Conservation (phyloP, 2,888 invertebrate species). For the Nipponacmea schrenckii region DNA sequence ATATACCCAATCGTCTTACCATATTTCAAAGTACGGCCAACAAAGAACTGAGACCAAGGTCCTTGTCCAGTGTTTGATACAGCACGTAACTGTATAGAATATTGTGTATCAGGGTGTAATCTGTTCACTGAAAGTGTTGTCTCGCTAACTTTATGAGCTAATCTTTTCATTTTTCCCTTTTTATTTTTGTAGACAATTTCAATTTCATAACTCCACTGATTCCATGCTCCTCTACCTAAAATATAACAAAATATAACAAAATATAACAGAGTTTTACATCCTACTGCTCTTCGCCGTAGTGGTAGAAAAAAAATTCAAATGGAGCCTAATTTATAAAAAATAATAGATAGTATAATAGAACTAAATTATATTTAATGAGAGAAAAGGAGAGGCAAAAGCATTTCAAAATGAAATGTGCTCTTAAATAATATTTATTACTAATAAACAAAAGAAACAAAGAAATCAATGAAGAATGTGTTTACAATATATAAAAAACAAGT, state of each 20-base stretch:
- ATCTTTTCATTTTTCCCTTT: slow-evolving; percentile 25
- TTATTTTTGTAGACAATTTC: slow-evolving; percentile 66
- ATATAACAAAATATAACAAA: slow-evolving; percentile 19
- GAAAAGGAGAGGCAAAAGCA: too few species aligned
- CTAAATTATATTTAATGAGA: too few species aligned
- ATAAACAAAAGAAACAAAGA: too few species aligned
- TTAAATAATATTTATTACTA: too few species aligned
- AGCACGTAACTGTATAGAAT: slow-evolving; percentile 83
- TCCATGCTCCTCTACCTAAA: slow-evolving; percentile 75
- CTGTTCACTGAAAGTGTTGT: slow-evolving; percentile 39
- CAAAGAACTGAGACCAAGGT: slow-evolving; percentile 81
- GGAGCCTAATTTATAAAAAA: neutral
- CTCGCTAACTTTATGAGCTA: slow-evolving; percentile 29
- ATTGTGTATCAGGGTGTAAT: slow-evolving; percentile 78
- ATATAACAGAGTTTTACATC: neutral
- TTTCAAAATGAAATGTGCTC: too few species aligned
- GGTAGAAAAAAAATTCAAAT: neutral
- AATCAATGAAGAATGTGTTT: too few species aligned
- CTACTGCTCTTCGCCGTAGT: too few species aligned
- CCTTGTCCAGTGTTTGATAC: slow-evolving; percentile 80
- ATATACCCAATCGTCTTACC: slow-evolving; percentile 35
- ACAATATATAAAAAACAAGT: too few species aligned
- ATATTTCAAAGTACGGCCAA: slow-evolving; percentile 73
- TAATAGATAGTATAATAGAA: too few species aligned
- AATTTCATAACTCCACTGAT: slow-evolving; percentile 83